Conservation (phyloP, 2,113 vertebrate species). For the Corydoras maculifer region DNA sequence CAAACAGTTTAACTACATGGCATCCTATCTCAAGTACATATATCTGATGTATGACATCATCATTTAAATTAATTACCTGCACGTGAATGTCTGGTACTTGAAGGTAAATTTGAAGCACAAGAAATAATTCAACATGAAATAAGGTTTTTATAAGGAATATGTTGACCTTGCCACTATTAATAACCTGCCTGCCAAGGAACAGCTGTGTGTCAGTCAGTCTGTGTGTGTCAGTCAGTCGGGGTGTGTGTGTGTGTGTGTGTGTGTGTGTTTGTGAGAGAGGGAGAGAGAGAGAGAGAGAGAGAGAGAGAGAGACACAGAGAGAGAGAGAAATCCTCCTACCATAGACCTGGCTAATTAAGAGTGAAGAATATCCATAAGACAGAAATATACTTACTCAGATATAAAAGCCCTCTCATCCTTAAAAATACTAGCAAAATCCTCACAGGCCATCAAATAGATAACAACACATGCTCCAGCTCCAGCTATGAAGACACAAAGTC, state of each 20-base stretch:
- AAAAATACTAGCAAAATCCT: slow-evolving; percentile 59
- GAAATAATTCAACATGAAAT: no score
- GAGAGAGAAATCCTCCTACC: no score
- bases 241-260: background rate
- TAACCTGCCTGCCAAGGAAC: background rate
- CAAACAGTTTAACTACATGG: slow-evolving; percentile 73
- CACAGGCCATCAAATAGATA: slow-evolving; percentile 58
- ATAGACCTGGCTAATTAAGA: no score
- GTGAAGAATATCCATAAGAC: background rate
- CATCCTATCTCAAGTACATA: slow-evolving; percentile 1
- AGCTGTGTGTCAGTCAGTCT: slow-evolving; percentile 2
- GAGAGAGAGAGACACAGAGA: no score
- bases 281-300: no score
- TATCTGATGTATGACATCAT: no score
- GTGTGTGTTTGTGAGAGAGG: background rate
- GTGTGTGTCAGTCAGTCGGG: background rate
- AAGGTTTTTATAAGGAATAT: no score
- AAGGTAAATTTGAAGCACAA: no score
- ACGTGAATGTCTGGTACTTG: no score
- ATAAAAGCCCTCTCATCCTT: slow-evolving; percentile 65
- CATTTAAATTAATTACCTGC: no score
- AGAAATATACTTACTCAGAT: slow-evolving; percentile 76
- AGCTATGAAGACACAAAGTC: slow-evolving; percentile 57
- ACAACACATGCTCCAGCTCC: slow-evolving; percentile 52
- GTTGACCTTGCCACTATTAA: no score